Percentiles rank a stretch among this genome's conserved stretches.
Evolutionary conservation across 2,113 vertebrate genomes (phyloP).

Genomic region (Ceratotherium simum): DNA sequence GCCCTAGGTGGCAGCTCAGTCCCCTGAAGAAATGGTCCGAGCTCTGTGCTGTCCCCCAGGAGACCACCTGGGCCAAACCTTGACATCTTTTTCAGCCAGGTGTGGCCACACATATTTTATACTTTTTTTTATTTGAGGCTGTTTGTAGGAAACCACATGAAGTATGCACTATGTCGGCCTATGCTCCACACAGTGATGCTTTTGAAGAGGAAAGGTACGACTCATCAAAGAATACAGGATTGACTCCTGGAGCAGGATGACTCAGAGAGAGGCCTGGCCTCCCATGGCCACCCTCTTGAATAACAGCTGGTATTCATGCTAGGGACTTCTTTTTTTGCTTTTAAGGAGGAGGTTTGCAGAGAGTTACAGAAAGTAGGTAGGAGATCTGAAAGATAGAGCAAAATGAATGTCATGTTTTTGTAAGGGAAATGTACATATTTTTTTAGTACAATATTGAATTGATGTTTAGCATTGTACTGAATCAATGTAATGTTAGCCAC

Average conservation of each 20-base stretch:
- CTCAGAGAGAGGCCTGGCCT: not conserved
- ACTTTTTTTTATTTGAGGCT: conserved; percentile 45
- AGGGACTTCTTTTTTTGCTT: not conserved
- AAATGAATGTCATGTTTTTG: not conserved
- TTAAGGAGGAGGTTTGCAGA: not conserved
- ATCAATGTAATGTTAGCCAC: not conserved
- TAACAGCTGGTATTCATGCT: not conserved
- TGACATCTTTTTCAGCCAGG: not conserved
- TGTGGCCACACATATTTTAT: not conserved
- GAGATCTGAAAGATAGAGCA: not conserved
- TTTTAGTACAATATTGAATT: not conserved
- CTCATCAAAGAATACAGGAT: not conserved
- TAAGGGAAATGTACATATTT: not conserved
- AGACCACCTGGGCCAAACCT: conserved; percentile 7
- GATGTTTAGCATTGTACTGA: not conserved
- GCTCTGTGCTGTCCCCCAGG: not conserved
- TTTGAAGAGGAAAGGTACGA: conserved; percentile 23
- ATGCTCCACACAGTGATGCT: not conserved
- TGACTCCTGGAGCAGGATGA: not conserved
- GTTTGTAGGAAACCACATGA: conserved; percentile 42
- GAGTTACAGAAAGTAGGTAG: not conserved
- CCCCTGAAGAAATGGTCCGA: not conserved
- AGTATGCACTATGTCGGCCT: not conserved
- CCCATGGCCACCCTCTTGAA: not conserved
- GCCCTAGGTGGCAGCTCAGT: not conserved